Percentiles rank a stretch among this genome's conserved stretches.
Conservation (phyloP, 2,113 vertebrate species). For the Todiramphus saurophagus region DNA sequence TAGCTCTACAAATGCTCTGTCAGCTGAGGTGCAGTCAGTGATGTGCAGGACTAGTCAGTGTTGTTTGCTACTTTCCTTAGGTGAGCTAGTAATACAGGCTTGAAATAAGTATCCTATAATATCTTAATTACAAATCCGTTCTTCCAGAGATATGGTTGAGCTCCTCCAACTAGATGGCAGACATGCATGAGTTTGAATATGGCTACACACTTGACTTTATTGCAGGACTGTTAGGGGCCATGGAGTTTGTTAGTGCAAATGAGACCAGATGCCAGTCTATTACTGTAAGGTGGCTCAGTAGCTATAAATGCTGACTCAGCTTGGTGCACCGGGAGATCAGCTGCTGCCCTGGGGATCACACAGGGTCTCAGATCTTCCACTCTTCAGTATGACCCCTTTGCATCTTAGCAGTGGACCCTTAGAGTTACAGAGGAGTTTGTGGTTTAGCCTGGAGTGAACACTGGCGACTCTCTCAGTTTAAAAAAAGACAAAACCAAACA, state of each 20-base stretch:
- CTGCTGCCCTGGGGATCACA: not conserved
- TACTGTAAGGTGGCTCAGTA: not conserved
- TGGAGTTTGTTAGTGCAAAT: not conserved
- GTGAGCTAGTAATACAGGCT: not conserved
- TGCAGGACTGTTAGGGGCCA: not conserved
- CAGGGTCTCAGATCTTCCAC: not conserved
- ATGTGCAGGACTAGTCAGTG: not conserved
- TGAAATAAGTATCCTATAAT: not conserved
- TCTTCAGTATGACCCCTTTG: rapidly evolving
- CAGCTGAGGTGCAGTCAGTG: not conserved
- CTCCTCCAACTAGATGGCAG: not conserved
- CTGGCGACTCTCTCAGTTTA: not conserved
- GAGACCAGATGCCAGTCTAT: rapidly evolving
- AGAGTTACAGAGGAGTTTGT: not conserved
- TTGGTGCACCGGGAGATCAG: not conserved
- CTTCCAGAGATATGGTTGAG: not conserved
- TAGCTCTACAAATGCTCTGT: not conserved
- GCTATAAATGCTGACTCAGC: not conserved
- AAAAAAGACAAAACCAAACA: not conserved
- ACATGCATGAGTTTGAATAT: not conserved
- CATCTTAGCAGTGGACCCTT: not conserved
- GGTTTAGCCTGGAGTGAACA: not conserved
- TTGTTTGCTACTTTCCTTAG: not conserved
- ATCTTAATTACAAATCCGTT: not conserved
- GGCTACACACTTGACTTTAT: rapidly evolving